Evolutionary conservation across 2,797 vertebrate genomes (phyloP), one percentile per base, ranked within the genome.

Genomic region (Lophotriccus pileatus): DNA sequence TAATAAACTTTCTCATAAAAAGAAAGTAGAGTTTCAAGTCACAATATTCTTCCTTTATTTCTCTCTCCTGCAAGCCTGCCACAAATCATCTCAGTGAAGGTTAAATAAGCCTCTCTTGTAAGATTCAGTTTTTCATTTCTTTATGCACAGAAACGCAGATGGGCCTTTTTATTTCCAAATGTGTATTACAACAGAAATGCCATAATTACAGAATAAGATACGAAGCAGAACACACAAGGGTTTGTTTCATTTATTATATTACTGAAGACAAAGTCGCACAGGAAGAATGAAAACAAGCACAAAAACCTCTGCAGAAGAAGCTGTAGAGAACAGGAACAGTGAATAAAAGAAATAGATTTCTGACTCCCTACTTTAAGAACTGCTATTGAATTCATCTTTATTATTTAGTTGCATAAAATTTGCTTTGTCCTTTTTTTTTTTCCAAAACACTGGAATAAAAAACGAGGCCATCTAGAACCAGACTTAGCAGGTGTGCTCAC

Each of bases 51-150:
- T 74, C 46, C 39, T 81, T 84, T 90, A 89, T 80, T 94, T 93
- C 74, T 94, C 62, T 93, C 80, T 84, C 46, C 69, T 93, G 64
- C 78, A 96, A 87, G 3, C 14, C 60, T 87, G 88, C 92, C 87
- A 86, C 90, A 95, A 96, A 95, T 95, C 72, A 90, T 36, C 72
- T 90, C 74, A 83, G 49, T 84, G 90, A 97, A 96, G 76, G 86
- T 74, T 81, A 96, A 97, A 86, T 86, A 94, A 96, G 47, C 93
- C 60, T 55, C 43, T 90, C 70, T 58, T 59, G 75, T 59, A 94
- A 90, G 73, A 97, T 84, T 93, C 83, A 84, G 73, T 87, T 94
- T 97, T 94, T 55, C 36, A 93, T 92, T 95, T 80, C 77, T 97
- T 95, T 91, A 94, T 75, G 79, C 20, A 66, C 23, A 93, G 64